Evolutionary conservation across 2,888 invertebrate species (phyloP), one percentile per base, ranked within the genome.

Genomic region (Caenorhabditis sp.): DNA sequence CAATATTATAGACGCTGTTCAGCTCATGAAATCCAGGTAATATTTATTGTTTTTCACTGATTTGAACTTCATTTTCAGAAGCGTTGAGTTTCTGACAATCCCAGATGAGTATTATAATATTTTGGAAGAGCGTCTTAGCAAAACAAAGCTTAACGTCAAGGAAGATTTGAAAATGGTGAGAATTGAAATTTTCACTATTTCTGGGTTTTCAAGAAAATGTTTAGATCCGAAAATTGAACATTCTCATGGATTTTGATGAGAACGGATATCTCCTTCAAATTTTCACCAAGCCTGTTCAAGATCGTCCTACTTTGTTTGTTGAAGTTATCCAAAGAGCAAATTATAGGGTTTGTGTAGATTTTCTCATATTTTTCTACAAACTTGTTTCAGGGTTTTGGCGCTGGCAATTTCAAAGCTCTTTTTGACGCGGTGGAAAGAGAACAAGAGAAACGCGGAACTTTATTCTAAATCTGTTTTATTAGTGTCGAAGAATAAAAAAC

Each of bases 401-500:
- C 97, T 83, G 97, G 97, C 31, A 99, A 99, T 88, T 99, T 99
- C 90, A 97, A 97, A 89, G 94, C 97, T 0, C 90, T 99, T 14
- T 99, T 99, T 89, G 95, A 96, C 89, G 95, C 97, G 0, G 95
- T 99, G 83, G 97, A 99, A 90, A 87, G 92, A 62, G 97, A 99
- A 84, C 99, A 99, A 90, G 94, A 91, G 14, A 93, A 92, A 88
- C 92, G 97, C 84, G 97, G 97, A 69, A 99, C 99, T 89, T 91
- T 97, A 83, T 95, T 92, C 91, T 88, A 82, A 73, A 63, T 23
- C n/a, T 5, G n/a, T 36, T 36, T 12, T 60, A 24, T 55, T 21
- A 8, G 24, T 36, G n/a, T n/a, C n/a, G n/a, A n/a, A n/a, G n/a
- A n/a, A n/a, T n/a, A n/a, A n/a, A n/a, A n/a, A n/a, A n/a, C n/a